Conservation (phyloP, 2,113 vertebrate species). For the Phoxinus phoxinus region DNA sequence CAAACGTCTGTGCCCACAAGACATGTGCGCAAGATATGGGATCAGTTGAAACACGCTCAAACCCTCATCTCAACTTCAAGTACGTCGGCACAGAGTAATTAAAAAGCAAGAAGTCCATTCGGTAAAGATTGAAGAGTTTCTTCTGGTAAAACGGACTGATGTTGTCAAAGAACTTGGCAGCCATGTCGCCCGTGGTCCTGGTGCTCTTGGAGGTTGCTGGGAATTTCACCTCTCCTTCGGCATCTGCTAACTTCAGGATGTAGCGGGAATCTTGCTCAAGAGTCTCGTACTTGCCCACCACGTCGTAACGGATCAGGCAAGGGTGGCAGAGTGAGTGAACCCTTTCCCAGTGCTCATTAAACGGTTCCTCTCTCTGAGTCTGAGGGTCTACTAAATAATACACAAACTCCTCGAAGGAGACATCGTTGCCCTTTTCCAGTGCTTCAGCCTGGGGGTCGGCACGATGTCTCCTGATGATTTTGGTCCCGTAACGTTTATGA, state of each 20-base stretch:
- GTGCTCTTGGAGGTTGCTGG: conserved; percentile 80
- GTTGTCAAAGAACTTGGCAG: conserved; percentile 84
- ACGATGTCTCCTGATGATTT: conserved; percentile 87
- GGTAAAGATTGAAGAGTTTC: conserved; percentile 91
- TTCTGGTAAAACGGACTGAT: conserved; percentile 92
- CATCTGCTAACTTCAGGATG: conserved; percentile 82
- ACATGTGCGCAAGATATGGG: background rate
- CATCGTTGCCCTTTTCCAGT: conserved; percentile 82
- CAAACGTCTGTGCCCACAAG: background rate
- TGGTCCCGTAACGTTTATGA: conserved; percentile 90
- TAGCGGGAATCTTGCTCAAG: conserved; percentile 85
- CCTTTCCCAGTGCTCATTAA: conserved; percentile 96
- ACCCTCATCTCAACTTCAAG: conserved; percentile 75
- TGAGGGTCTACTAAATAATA: conserved; percentile 90
- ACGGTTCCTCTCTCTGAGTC: conserved; percentile 86
- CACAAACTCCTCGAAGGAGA: conserved; percentile 90
- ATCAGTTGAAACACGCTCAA: conserved; percentile 26
- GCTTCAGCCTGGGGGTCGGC: conserved; percentile 74
- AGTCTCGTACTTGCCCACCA: conserved; percentile 95
- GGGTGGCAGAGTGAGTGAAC: conserved; percentile 93
- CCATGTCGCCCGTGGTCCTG: conserved; percentile 79
- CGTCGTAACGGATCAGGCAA: conserved; percentile 89
- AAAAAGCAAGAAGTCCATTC: conserved; percentile 95
- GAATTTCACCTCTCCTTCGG: conserved; percentile 75
- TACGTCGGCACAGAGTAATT: conserved; percentile 92